A percentile compares a stretch with the other conserved stretches of the same genome.
Conservation (phyloP, 2,888 invertebrate species). For the Clanis bilineata region DNA sequence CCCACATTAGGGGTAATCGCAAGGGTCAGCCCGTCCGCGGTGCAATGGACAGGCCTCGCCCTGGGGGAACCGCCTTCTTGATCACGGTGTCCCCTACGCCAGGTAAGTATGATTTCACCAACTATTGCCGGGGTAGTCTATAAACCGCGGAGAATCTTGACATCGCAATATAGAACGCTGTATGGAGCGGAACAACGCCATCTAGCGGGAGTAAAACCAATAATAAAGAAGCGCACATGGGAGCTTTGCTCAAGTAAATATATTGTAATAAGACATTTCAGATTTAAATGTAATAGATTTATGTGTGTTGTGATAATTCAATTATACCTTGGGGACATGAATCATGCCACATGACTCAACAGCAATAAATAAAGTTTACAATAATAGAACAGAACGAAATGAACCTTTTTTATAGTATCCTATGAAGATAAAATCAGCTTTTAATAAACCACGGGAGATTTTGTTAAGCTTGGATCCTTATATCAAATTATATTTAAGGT, state of each 20-base stretch:
- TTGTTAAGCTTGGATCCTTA: constrained; percentile 3
- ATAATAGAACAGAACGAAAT: neutral
- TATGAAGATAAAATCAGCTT: neutral
- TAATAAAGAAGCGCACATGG: neutral
- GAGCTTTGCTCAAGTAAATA: neutral
- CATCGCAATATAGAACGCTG: neutral
- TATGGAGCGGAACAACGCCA: neutral
- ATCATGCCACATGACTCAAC: no score
- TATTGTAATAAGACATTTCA: neutral
- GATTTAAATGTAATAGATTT: neutral
- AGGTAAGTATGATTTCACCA: constrained; percentile 2
- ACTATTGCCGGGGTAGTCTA: neutral
- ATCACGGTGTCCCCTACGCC: constrained; percentile 12
- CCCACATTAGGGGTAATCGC: constrained; percentile 10
- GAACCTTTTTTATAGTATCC: neutral
- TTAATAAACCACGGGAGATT: neutral
- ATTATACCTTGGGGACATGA: neutral
- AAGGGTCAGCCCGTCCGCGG: constrained; percentile 10
- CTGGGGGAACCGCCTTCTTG: constrained; percentile 11
- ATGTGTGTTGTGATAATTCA: neutral
- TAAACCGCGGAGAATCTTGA: neutral
- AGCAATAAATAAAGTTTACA: neutral
- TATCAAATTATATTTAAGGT: constrained; percentile 2
- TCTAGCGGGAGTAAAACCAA: neutral
- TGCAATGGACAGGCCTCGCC: constrained; percentile 12